Conservation (phyloP, 1,140 invertebrate species). For the Aphaenogaster rudis region DNA sequence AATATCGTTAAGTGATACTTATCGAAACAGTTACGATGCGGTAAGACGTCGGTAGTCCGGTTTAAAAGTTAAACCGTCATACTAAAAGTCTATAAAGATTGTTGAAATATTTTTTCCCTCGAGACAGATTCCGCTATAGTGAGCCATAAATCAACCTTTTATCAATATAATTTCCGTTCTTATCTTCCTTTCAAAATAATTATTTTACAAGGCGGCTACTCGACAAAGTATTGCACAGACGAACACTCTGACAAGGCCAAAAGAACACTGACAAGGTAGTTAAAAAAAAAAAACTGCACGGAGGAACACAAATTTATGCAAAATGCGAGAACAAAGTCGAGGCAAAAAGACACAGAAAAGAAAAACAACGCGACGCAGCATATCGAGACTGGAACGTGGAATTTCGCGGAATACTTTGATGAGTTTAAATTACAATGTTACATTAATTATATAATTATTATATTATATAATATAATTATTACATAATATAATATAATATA, state of each 20-base stretch:
- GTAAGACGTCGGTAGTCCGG: neutral
- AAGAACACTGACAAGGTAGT: neutral
- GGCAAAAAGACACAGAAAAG: neutral
- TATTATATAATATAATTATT: no score
- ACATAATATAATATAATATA: neutral
- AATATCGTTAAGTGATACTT: neutral
- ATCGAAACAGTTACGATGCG: neutral
- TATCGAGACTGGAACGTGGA: neutral
- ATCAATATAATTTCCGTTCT: neutral
- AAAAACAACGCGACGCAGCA: neutral
- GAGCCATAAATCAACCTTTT: neutral
- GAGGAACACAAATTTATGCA: neutral
- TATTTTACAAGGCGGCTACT: neutral
- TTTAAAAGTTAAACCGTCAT: neutral
- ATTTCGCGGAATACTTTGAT: neutral
- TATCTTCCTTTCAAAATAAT: neutral
- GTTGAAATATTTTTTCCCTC: neutral
- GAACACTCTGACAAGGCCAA: neutral
- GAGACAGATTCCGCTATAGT: neutral
- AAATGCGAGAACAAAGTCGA: neutral
- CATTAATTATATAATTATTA: neutral
- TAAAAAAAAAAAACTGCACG: neutral
- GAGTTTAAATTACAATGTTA: neutral
- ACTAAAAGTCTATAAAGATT: slow-evolving; percentile 13
- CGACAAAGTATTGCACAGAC: neutral